A percentile compares a stretch with the other conserved stretches of the same genome.
phyloP scores from a whole-genome alignment of 2,113 vertebrate species.

The Odontophorus gujanensis region DNA sequence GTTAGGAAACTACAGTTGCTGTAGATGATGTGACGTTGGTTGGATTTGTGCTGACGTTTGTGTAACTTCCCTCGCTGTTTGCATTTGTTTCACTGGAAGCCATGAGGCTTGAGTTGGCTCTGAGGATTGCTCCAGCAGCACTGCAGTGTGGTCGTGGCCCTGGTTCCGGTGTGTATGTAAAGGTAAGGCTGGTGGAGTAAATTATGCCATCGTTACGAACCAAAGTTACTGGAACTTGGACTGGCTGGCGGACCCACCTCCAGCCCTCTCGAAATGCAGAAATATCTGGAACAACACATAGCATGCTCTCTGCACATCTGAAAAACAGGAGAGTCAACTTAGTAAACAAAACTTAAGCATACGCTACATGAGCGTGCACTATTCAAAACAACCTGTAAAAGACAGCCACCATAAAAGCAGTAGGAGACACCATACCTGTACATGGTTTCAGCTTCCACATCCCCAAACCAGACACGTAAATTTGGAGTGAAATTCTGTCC shows the following conservation, averaged over 20 bases:
- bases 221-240: slow-evolving; percentile 98
- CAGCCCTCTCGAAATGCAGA: slow-evolving; percentile 99
- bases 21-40: slow-evolving; percentile 90
- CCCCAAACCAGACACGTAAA: slow-evolving; percentile 98
- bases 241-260: slow-evolving; percentile 98
- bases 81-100: slow-evolving; percentile 84
- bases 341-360: not conserved
- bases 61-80: slow-evolving; percentile 85
- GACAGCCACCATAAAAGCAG: not conserved
- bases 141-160: slow-evolving; percentile 97
- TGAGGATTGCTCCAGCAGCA: slow-evolving; percentile 95
- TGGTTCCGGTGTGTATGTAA: slow-evolving; percentile 98
- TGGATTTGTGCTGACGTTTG: slow-evolving; percentile 86
- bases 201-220: slow-evolving; percentile 98
- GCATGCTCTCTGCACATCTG: slow-evolving; percentile 98
- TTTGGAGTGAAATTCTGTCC: slow-evolving; percentile 99
- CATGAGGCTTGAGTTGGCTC: slow-evolving; percentile 89
- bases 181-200: slow-evolving; percentile 99
- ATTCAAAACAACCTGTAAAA: not conserved
- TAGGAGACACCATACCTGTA: slow-evolving; percentile 85
- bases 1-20: slow-evolving; percentile 97
- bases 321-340: not conserved
- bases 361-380: not conserved
- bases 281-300: slow-evolving; percentile 98
- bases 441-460: slow-evolving; percentile 99